A percentile compares a stretch with the other conserved stretches of the same genome.
phyloP scores from a whole-genome alignment of 2,113 vertebrate genomes.

The Daubentonia madagascariensis region DNA sequence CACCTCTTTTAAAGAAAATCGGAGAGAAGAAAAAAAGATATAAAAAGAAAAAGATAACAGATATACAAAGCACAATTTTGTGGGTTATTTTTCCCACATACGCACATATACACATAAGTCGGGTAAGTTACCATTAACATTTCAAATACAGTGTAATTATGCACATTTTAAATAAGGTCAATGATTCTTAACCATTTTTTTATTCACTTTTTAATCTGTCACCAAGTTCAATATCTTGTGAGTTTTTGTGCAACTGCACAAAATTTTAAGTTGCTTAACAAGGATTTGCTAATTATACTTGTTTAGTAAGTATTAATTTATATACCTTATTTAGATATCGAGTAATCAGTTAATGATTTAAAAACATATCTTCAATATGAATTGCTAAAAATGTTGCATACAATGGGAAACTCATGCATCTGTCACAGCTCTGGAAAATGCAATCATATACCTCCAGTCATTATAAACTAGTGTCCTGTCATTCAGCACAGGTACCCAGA shows the following conservation, averaged over 20 bases:
- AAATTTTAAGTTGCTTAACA: neutral
- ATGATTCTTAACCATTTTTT: neutral
- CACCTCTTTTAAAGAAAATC: conserved; percentile 29
- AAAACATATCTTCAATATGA: neutral
- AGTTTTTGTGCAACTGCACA: neutral
- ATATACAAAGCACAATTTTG: neutral
- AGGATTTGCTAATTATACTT: neutral
- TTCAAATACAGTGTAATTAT: neutral
- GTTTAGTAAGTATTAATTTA: neutral
- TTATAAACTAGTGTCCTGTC: neutral
- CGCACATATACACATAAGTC: too few species aligned
- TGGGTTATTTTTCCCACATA: neutral
- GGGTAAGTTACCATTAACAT: neutral
- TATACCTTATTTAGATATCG: neutral
- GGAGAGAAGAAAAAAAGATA: neutral
- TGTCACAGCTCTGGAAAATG: neutral
- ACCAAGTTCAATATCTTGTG: neutral
- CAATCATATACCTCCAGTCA: neutral
- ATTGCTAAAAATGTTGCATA: neutral
- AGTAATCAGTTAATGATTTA: neutral
- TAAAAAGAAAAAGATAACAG: neutral
- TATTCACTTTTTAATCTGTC: neutral
- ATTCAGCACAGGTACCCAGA: neutral
- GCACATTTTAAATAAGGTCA: neutral
- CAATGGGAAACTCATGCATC: neutral